Evolutionary conservation across 2,113 vertebrate species (phyloP).

Genomic region (Phrynocephalus versicolor): DNA sequence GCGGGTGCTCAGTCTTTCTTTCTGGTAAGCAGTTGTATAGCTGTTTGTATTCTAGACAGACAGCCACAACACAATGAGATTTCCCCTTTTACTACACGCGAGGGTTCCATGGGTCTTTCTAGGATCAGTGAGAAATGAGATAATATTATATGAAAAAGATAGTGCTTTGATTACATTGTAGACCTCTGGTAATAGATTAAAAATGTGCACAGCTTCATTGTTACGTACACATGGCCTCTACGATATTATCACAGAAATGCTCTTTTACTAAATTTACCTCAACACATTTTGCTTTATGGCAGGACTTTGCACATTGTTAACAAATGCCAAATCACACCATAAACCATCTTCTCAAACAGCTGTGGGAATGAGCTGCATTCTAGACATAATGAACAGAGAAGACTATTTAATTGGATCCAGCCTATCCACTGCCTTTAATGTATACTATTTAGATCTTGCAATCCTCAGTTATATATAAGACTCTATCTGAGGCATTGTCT

Average conservation of each 20-base stretch:
- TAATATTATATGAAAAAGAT: neutral
- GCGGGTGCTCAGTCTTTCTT: neutral
- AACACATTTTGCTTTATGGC: conserved; percentile 43
- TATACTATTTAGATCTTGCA: conserved; percentile 52
- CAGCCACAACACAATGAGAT: neutral
- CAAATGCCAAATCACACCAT: conserved; percentile 55
- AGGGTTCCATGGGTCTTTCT: neutral
- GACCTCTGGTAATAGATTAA: neutral
- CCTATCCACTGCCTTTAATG: conserved; percentile 38
- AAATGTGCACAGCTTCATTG: conserved; percentile 9
- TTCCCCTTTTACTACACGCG: neutral
- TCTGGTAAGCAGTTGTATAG: neutral
- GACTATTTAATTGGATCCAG: conserved; percentile 57
- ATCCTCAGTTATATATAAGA: conserved; percentile 53
- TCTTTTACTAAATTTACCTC: conserved; percentile 39
- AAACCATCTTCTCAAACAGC: conserved; percentile 47
- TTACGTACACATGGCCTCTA: conserved; percentile 5
- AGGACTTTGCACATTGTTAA: conserved; percentile 62
- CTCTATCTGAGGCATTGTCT: conserved; percentile 39
- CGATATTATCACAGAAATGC: neutral
- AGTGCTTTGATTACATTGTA: neutral
- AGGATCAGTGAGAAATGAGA: neutral
- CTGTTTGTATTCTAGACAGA: neutral
- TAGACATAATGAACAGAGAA: conserved; percentile 39
- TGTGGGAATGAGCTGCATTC: conserved; percentile 43